Evolutionary conservation across 2,113 vertebrate species (phyloP).

Genomic region (Plecotus auritus): DNA sequence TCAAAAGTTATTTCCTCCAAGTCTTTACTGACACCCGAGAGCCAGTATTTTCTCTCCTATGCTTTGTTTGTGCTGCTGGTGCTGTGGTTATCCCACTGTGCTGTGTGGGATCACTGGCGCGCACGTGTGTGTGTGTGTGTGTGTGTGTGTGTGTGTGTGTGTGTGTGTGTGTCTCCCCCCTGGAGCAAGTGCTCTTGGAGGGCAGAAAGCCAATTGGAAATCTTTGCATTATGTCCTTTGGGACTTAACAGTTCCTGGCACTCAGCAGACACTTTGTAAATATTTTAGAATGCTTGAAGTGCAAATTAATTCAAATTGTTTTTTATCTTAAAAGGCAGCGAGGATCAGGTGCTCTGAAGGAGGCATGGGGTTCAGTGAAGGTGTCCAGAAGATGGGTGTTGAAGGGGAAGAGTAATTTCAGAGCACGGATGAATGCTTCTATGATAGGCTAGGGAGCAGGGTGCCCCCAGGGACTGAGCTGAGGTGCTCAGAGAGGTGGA

Average conservation of each 20-base stretch:
- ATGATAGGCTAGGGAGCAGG: background rate
- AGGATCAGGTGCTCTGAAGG: conserved; percentile 19
- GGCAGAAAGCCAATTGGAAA: conserved; percentile 47
- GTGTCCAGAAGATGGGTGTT: background rate
- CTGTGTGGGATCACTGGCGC: background rate
- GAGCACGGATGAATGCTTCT: background rate
- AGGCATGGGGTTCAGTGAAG: background rate
- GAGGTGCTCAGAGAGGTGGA: background rate
- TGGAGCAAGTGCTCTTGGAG: conserved; percentile 33
- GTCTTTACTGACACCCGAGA: background rate
- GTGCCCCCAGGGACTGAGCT: background rate
- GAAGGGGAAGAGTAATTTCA: conserved; percentile 16
- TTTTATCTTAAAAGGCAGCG: conserved; percentile 19
- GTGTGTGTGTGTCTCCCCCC: background rate
- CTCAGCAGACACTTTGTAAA: conserved; percentile 49
- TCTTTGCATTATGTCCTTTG: conserved; percentile 31
- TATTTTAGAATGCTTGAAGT: conserved; percentile 61
- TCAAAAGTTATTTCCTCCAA: background rate
- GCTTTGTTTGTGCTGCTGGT: background rate
- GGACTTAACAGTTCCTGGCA: conserved; percentile 22
- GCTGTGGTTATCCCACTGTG: background rate
- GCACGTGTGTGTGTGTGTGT: too few relatives aligned
- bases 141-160: too few relatives aligned
- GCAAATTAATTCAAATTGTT: conserved; percentile 57
- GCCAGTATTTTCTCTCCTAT: background rate